Evolutionary conservation across 2,797 vertebrate genomes (phyloP), one percentile per base, ranked within the genome.

Genomic region (Leucoraja ocellata): DNA sequence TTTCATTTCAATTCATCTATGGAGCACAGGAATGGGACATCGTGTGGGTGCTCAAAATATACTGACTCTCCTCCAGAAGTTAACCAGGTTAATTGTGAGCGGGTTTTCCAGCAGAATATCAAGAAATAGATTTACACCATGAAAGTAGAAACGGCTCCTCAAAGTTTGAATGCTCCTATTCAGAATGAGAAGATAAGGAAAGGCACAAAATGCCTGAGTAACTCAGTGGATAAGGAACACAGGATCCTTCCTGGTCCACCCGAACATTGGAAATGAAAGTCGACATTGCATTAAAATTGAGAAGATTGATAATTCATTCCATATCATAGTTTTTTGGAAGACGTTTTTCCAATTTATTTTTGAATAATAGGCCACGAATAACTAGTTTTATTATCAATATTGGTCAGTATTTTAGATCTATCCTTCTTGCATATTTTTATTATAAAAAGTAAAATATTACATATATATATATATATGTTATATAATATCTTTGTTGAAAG

Each of bases 231-330:
- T 68, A 88, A 65, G n/a, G 84, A 88, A 88, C 32, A 65, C 21
- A 68, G 63, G 61, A 88, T 88, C 61, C 61, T 68, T 65, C 63
- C 84, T 88, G 61, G 68, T n/a, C 32, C 84, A 88, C 84, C 61
- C 61, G 36, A 14, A 68, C 16, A 36, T 28, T 36, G n/a, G 61
- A 88, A 88, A 61, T 88, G 84, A 36, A 21, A 21, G 63, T 65
- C 84, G 2, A 68, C 68, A 88, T 28, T 16, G 21, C n/a, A 68
- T 88, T 88, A 88, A 88, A 88, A 88, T 88, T 68, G 84, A 68
- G 61, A n/a, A 88, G 84, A 88, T 36, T n/a, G 81, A 58, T n/a
- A 88, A 88, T 88, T 88, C 84, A 88, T 88, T 88, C n/a, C 21
- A 36, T 61, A 88, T 88, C 84, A 88, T 68, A 36, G 61, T 68